Evolutionary conservation across 1,140 invertebrate genomes (phyloP).

Genomic region (Agraylea sexmaculata): DNA sequence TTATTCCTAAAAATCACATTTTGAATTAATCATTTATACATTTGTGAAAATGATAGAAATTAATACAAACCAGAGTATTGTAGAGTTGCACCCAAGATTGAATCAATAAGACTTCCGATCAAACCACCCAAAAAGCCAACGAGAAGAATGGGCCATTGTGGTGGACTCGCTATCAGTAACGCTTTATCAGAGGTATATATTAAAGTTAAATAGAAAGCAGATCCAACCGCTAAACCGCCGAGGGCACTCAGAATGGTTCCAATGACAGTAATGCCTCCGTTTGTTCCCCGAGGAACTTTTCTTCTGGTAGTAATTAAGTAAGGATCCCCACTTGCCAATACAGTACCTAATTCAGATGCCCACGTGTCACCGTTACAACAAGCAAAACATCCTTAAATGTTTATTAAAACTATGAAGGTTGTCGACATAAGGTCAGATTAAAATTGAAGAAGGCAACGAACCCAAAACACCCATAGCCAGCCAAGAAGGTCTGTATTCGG

Average conservation of each 20-base stretch:
- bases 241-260: conserved; percentile 61
- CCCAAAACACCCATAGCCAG: conserved; percentile 66
- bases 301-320: conserved; percentile 64
- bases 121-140: conserved; percentile 61
- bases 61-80: conserved; percentile 67
- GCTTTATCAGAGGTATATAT: conserved; percentile 50
- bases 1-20: conserved; percentile 45
- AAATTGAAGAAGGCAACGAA: conserved; percentile 25
- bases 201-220: conserved; percentile 57
- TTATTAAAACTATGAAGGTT: conserved; percentile 3
- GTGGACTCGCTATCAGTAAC: conserved; percentile 47
- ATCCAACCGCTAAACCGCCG: conserved; percentile 64
- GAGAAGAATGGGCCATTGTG: conserved; percentile 72
- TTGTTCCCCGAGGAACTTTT: conserved; percentile 72
- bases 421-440: not conserved
- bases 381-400: conserved; percentile 53
- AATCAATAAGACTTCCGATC: conserved; percentile 73
- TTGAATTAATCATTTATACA: conserved; percentile 3
- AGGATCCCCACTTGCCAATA: conserved; percentile 54
- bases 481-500: conserved; percentile 70
- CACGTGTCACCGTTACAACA: conserved; percentile 85
- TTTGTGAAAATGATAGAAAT: conserved; percentile 2
- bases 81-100: conserved; percentile 68
- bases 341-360: conserved; percentile 81
- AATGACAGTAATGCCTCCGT: conserved; percentile 63